phyloP scores from a whole-genome alignment of 2,888 invertebrate species.

The Zele albiditarsus region DNA sequence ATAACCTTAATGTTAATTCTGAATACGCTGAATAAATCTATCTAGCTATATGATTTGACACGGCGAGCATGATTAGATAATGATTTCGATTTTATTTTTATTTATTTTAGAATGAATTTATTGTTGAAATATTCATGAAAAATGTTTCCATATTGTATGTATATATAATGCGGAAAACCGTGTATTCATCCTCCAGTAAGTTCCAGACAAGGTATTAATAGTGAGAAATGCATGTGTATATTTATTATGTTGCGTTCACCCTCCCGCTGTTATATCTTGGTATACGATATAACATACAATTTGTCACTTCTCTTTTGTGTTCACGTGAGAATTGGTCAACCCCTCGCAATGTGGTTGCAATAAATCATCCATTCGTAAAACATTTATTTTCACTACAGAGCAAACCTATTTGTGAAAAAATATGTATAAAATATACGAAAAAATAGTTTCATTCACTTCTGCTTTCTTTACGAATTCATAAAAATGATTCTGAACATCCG shows the following conservation, averaged over 20 bases:
- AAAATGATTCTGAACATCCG: too few relatives aligned
- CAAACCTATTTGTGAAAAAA: neutral
- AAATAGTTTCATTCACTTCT: too few relatives aligned
- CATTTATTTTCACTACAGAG: slow-evolving; percentile 57
- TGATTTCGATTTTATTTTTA: too few relatives aligned
- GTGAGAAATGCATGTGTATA: slow-evolving; percentile 13
- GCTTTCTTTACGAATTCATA: too few relatives aligned
- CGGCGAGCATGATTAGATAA: too few relatives aligned
- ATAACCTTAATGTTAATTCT: too few relatives aligned
- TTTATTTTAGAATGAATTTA: too few relatives aligned
- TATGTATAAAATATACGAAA: slow-evolving; percentile 50
- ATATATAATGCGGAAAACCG: neutral
- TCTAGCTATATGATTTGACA: too few relatives aligned
- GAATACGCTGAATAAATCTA: too few relatives aligned
- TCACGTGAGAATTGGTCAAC: slow-evolving; percentile 51
- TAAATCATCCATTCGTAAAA: slow-evolving; percentile 60
- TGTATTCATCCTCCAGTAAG: neutral
- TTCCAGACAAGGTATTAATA: neutral
- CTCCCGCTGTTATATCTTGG: slow-evolving; percentile 33
- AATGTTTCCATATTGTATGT: neutral
- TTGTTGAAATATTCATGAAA: too few relatives aligned
- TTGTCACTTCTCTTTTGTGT: slow-evolving; percentile 61
- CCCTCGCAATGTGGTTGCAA: slow-evolving; percentile 61
- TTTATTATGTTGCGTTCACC: neutral
- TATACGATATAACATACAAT: slow-evolving; percentile 55